Conservation (phyloP, 1,140 invertebrate species). For the Cherax destructor region DNA sequence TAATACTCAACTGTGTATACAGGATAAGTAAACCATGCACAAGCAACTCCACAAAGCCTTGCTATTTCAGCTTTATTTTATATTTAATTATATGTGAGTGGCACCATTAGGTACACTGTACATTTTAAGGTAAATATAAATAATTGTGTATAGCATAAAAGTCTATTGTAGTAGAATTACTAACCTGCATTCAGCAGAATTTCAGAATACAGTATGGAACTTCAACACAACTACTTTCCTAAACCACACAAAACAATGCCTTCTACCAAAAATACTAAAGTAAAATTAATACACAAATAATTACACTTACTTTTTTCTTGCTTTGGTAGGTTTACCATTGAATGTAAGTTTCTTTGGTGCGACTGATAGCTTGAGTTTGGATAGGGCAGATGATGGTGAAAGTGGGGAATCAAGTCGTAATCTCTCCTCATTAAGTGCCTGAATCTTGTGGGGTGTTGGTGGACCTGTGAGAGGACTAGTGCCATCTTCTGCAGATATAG, state of each 20-base stretch:
- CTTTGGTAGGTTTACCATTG: slow-evolving; percentile 59
- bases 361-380: slow-evolving; percentile 65
- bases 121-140: too few relatives aligned
- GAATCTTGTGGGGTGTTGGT: slow-evolving; percentile 72
- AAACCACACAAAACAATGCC: neutral
- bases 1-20: too few relatives aligned
- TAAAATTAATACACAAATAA: neutral
- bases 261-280: neutral
- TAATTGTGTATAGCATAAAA: neutral
- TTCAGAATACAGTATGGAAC: too few relatives aligned
- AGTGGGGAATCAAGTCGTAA: slow-evolving; percentile 68
- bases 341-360: slow-evolving; percentile 60
- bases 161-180: neutral
- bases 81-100: too few relatives aligned
- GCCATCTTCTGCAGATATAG: slow-evolving; percentile 44
- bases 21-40: too few relatives aligned
- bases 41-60: too few relatives aligned
- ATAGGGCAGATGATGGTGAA: slow-evolving; percentile 55
- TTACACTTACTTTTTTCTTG: slow-evolving; percentile 57
- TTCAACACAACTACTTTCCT: neutral
- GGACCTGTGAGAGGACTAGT: slow-evolving; percentile 66
- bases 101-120: too few relatives aligned
- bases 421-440: slow-evolving; percentile 71
- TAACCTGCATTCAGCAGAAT: neutral
- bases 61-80: too few relatives aligned